Conservation (phyloP, 2,113 vertebrate genomes). For the Aythya baeri region DNA sequence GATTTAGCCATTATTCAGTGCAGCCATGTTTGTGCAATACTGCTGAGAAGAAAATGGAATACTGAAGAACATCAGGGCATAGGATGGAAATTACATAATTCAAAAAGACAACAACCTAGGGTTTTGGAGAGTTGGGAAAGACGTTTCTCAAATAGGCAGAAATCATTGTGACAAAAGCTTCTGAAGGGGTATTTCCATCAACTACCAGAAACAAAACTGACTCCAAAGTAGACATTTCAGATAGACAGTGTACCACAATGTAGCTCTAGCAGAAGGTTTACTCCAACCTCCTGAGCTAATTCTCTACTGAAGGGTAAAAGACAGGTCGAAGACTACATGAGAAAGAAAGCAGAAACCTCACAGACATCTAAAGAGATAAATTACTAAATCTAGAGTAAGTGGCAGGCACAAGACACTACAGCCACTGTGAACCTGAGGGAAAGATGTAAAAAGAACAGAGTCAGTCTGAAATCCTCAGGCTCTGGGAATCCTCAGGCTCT, state of each 20-base stretch:
- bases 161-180: fast-evolving
- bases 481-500: background rate
- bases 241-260: background rate
- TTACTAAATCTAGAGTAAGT: background rate
- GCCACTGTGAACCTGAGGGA: background rate
- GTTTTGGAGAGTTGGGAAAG: background rate
- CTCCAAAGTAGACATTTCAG: background rate
- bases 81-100: background rate
- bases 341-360: background rate
- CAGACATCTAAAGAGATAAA: background rate
- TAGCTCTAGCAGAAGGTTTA: background rate
- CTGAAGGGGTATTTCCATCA: background rate
- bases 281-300: background rate
- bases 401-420: background rate
- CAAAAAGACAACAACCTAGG: background rate
- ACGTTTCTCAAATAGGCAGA: background rate
- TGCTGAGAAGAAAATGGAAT: background rate
- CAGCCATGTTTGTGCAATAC: background rate
- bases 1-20: background rate
- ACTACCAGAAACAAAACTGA: background rate
- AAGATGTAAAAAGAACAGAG: background rate
- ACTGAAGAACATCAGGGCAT: background rate
- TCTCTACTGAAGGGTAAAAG: background rate
- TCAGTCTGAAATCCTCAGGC: background rate
- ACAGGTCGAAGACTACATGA: background rate